Base-by-base conservation (phyloP, 2,797 vertebrate species). In the Ceryle rudis region DNA sequence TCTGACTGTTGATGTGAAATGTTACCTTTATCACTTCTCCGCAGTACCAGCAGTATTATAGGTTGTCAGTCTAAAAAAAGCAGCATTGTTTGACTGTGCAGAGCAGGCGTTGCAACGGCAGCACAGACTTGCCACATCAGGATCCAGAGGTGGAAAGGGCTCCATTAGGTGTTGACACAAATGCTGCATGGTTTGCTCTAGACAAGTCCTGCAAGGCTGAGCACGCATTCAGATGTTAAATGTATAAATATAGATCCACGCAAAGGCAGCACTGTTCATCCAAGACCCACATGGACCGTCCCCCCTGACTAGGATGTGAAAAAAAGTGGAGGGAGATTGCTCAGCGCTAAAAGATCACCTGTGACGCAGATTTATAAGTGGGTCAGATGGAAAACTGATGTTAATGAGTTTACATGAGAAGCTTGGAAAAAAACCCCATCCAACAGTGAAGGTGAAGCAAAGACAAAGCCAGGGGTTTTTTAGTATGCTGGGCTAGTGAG, bases 11-110 rank as follows among this genome's bases (percentile, higher is more conserved):
- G 20, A 78, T 82, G 93, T 86, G 83, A 88, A 93, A 90, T 35
- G 42, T 51, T 95, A 92, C 87, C 93, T 95, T 79, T 70, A 85
- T 95, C 86, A 16, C 90, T 90, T 85, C 92, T 92, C 69, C 84
- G 52, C 88, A 64, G 87, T 88, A 86, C 92, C 89, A 57, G 89
- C 81, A 39, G 74, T 49, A 61, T 83, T 75, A 66, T 33, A 90
- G 95, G 87, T 29, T 95, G 94, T 89, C 91, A 70, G 94, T 91
- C 96, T 97, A 86, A 96, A 97, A 97, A 96, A 93, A 96, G 96
- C 97, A 93, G 67, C 95, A 52, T 84, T 81, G 90, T 90, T 86
- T 91, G 74, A 79, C 28, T 69, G 70, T 1, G 19, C 80, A 49
- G 70, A 90, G 81, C 79, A 41, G 78, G 65, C 70, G 2, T 61